A percentile compares a stretch with the other conserved stretches of the same genome.
Conservation (phyloP, 1,140 invertebrate genomes). For the Cydia splendana region DNA sequence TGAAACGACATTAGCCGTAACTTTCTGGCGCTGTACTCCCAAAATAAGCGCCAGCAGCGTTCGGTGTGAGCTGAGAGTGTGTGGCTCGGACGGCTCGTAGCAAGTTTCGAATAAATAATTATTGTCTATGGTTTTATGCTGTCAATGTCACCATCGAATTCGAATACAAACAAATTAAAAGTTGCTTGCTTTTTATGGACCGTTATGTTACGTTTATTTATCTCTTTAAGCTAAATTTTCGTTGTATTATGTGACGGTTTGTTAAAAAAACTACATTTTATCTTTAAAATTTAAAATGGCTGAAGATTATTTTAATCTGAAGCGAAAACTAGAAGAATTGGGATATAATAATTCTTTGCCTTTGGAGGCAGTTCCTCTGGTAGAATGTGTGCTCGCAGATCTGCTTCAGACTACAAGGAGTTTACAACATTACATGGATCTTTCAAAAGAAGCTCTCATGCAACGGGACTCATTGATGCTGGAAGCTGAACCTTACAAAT, state of each 20-base stretch:
- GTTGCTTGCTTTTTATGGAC: conserved; percentile 4
- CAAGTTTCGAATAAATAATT: background rate
- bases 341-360: conserved; percentile 88
- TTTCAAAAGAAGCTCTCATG: conserved; percentile 83
- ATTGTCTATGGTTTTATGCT: background rate
- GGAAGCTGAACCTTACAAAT: conserved; percentile 84
- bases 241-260: conserved; percentile 5
- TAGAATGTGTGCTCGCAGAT: conserved; percentile 87
- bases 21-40: background rate
- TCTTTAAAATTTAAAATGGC: conserved; percentile 50
- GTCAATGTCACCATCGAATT: conserved; percentile 24
- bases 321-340: conserved; percentile 76
- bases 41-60: background rate
- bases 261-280: background rate
- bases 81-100: background rate
- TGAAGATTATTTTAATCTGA: conserved; percentile 66
- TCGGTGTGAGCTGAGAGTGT: background rate
- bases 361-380: conserved; percentile 86
- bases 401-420: conserved; percentile 89
- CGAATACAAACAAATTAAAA: conserved; percentile 19
- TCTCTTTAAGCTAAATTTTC: background rate
- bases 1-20: background rate
- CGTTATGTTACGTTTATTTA: conserved; percentile 17
- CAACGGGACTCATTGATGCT: conserved; percentile 81
- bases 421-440: conserved; percentile 88